Conservation (phyloP, 1,140 invertebrate species). For the Brachionus angularis region DNA sequence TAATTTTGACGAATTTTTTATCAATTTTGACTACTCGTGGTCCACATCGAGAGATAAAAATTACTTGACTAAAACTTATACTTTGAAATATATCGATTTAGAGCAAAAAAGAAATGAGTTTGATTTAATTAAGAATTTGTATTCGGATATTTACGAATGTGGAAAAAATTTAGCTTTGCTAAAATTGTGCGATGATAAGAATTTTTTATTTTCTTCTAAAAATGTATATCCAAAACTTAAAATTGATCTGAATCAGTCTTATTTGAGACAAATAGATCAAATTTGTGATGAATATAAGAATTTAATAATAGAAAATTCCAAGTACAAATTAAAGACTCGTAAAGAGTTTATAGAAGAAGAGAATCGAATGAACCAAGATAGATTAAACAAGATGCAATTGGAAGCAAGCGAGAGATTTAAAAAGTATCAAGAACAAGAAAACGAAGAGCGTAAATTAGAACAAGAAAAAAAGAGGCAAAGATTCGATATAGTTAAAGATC, state of each 20-base stretch:
- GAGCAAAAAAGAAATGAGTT: not conserved
- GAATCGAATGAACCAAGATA: not conserved
- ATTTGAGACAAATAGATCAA: slow-evolving; percentile 17
- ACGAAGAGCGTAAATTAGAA: not conserved
- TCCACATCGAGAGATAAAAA: not conserved
- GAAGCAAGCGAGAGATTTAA: slow-evolving; percentile 2
- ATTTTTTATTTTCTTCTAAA: slow-evolving; percentile 6
- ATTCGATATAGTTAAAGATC: slow-evolving; percentile 15
- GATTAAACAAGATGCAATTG: not conserved
- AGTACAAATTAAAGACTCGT: slow-evolving; percentile 4
- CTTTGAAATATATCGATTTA: not conserved
- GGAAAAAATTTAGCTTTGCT: slow-evolving; percentile 24
- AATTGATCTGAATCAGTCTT: not conserved
- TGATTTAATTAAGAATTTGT: slow-evolving; percentile 17
- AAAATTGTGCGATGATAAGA: not conserved
- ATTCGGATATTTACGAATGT: slow-evolving; percentile 34
- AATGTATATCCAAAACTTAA: not conserved
- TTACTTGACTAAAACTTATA: slow-evolving; percentile 5
- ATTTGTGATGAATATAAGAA: not conserved
- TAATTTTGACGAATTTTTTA: slow-evolving; percentile 39
- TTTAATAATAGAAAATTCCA: not conserved
- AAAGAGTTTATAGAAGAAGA: not conserved
- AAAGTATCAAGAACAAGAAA: slow-evolving; percentile 13
- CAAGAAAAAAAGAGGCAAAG: not conserved
- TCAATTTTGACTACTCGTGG: not conserved